Percentiles rank a stretch among this genome's conserved stretches.
phyloP scores from a whole-genome alignment of 92 coral and sea anemone genomes.

The Epizoanthus stellaris region DNA sequence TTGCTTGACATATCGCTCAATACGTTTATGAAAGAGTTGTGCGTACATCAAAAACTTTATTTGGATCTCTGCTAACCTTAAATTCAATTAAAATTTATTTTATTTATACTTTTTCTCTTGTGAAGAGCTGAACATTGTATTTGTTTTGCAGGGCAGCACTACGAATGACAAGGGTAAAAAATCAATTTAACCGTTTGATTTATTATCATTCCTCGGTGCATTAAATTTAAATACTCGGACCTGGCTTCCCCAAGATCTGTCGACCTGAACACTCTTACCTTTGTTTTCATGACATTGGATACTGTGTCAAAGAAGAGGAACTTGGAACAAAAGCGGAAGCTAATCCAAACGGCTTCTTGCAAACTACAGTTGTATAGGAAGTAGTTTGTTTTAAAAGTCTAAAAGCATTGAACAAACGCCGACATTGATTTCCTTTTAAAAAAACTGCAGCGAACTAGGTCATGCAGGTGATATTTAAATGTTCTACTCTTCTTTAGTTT shows the following conservation, averaged over 20 bases:
- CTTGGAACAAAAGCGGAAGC: conserved; percentile 28
- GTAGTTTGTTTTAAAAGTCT: conserved; percentile 12
- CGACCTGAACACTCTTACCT: not conserved
- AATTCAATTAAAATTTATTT: not conserved
- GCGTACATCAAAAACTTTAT: no score
- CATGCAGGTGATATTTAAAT: conserved; percentile 48
- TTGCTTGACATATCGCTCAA: no score
- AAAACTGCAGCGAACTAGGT: conserved; percentile 30
- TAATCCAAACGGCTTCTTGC: conserved; percentile 21
- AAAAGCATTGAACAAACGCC: conserved; percentile 18
- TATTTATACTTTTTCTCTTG: not conserved
- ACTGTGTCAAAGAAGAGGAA: conserved; percentile 39
- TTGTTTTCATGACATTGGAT: conserved; percentile 40
- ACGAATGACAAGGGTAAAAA: conserved; percentile 25
- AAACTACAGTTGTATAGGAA: conserved; percentile 25
- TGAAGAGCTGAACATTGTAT: not conserved
- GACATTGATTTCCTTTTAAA: conserved; percentile 39
- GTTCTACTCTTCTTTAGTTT: conserved; percentile 24
- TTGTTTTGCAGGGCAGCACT: conserved; percentile 2
- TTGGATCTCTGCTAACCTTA: no score
- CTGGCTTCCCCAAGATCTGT: not conserved
- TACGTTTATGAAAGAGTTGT: no score
- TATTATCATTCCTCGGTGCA: conserved; percentile 18
- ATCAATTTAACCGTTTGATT: conserved; percentile 9
- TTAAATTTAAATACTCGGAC: not conserved